phyloP scores from a whole-genome alignment of 2,113 vertebrate species.

The Oreochromis aureus region DNA sequence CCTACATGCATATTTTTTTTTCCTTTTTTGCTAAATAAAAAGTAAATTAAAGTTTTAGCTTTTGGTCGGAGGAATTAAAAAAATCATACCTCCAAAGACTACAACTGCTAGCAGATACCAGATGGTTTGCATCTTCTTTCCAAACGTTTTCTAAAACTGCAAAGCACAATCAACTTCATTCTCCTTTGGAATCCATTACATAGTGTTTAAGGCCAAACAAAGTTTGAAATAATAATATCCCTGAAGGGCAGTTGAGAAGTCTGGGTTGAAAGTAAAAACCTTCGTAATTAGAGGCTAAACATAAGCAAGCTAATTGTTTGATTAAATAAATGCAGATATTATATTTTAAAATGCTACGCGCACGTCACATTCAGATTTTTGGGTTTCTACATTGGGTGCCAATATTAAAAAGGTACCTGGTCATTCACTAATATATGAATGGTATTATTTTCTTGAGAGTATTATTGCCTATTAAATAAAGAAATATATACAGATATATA shows the following conservation, averaged over 20 bases:
- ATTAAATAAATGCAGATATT: not conserved
- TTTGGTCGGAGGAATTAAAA: not conserved
- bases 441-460: not conserved
- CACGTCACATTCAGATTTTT: not conserved
- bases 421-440: not conserved
- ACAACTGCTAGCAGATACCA: not conserved
- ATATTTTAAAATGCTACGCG: not conserved
- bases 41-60: not conserved
- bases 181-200: not conserved
- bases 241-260: not conserved
- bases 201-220: slow-evolving; percentile 2
- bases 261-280: not conserved
- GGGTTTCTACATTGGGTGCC: not conserved
- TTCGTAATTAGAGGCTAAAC: not conserved
- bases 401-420: slow-evolving; percentile 27
- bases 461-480: not conserved
- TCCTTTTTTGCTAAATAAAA: not conserved
- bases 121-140: not conserved
- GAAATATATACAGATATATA: slow-evolving; percentile 11
- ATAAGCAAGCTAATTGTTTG: not conserved
- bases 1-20: not conserved
- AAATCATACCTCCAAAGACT: not conserved
- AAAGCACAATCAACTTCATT: not conserved
- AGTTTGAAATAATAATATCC: slow-evolving; percentile 6
- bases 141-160: not conserved